A percentile compares a stretch with the other conserved stretches of the same genome.
phyloP scores from a whole-genome alignment of 2,888 invertebrate genomes.

The Monopis laevigella region DNA sequence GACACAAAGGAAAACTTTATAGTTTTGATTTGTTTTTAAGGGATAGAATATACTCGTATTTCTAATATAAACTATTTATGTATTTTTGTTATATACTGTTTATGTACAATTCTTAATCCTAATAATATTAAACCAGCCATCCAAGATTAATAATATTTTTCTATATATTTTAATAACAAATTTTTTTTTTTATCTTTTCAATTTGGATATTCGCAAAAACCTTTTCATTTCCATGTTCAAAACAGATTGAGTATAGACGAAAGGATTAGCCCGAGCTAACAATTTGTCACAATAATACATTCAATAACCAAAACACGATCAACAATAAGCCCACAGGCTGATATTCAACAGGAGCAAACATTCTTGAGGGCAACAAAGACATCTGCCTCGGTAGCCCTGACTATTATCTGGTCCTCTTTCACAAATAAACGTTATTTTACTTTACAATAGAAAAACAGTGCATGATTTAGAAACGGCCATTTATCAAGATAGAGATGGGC shows the following conservation, averaged over 20 bases:
- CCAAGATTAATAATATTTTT: too few species aligned
- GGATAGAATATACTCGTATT: too few species aligned
- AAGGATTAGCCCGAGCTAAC: conserved; percentile 50
- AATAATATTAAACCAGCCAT: too few species aligned
- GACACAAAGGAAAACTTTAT: too few species aligned
- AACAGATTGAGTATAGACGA: conserved; percentile 20
- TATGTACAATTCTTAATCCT: too few species aligned
- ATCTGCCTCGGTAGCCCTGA: conserved; percentile 54
- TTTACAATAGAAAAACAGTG: conserved; percentile 46
- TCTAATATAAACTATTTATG: too few species aligned
- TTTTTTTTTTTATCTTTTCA: too few species aligned
- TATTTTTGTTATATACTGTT: too few species aligned
- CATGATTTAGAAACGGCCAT: conserved; percentile 51
- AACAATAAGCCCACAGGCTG: conserved; percentile 33
- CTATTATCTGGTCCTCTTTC: conserved; percentile 58
- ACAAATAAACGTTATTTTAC: conserved; percentile 55
- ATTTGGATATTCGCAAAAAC: too few species aligned
- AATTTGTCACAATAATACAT: conserved; percentile 60
- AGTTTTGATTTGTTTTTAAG: too few species aligned
- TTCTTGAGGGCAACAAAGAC: conserved; percentile 48
- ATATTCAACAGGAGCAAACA: conserved; percentile 43
- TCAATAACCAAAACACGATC: conserved; percentile 57
- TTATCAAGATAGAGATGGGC: conserved; percentile 57
- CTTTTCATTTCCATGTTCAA: background rate
- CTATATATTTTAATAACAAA: too few species aligned